Percentiles rank a stretch among this genome's conserved stretches.
These are phyloP conservation scores for Geococcyx californianus DNA, from an alignment of 2,113 vertebrate species.

Conservation along the genomic window DNA sequence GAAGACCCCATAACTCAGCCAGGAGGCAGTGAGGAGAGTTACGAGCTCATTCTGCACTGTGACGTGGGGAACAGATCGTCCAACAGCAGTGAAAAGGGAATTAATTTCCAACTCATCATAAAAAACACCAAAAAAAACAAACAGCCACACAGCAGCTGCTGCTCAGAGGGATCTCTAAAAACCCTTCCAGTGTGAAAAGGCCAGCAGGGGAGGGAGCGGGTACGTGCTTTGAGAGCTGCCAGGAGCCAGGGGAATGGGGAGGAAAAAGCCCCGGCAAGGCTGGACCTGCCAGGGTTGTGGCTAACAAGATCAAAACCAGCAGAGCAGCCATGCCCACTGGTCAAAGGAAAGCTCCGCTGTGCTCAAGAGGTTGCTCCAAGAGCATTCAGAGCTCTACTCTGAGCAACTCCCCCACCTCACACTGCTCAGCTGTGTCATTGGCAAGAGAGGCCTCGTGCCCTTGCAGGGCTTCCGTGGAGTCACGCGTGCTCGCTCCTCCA, in stretches of 20 bases:
- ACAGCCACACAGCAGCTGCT: conserved; percentile 29
- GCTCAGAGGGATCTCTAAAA: conserved; percentile 50
- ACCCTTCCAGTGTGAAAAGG: not conserved
- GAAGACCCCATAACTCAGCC: conserved; percentile 37
- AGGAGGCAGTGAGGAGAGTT: conserved; percentile 25
- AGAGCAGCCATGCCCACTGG: not conserved
- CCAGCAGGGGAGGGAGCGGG: not conserved
- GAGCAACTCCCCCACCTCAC: not conserved
- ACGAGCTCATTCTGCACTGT: conserved; percentile 25
- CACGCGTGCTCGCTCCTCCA: not conserved
- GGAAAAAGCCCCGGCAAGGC: not conserved
- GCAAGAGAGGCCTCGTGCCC: not conserved
- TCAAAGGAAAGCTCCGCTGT: not conserved
- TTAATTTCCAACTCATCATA: conserved; percentile 68
- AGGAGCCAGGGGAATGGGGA: not conserved
- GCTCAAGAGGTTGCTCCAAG: not conserved
- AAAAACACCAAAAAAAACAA: conserved; percentile 13
- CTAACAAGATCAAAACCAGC: not conserved
- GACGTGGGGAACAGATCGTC: conserved; percentile 47
- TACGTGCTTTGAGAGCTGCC: not conserved
- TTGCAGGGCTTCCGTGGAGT: not conserved
- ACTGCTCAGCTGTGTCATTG: not conserved
- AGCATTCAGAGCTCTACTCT: not conserved
- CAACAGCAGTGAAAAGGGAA: conserved; percentile 33
- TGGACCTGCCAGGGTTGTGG: not conserved